Base-by-base conservation (phyloP, 2,888 invertebrate species). In the Drosophila atroscutellata region DNA sequence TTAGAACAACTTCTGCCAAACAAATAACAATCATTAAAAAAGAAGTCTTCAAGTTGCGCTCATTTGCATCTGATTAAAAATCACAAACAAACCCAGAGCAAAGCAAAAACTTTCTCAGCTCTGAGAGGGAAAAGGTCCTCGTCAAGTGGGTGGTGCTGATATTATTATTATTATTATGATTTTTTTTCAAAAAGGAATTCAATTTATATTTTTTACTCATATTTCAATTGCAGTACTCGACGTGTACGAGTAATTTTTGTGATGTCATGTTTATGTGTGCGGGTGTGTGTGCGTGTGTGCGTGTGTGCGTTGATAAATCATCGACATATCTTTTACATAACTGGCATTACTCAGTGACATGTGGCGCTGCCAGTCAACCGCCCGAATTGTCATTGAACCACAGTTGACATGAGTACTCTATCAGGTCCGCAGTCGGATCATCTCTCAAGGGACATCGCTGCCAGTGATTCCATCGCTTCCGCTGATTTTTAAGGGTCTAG, bases 21-120 rank as follows among this genome's bases (percentile, higher is more conserved):
- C 74, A 80, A 83, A 77, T 70, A 73, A 77, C 67, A 77, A 75
- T 75, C 80, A 83, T 75, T 77, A 85, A 73, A 63, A 63, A 71
- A 69, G 61, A 76, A 61, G 65, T 51, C 50, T 62, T 58, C 68
- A 63, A 72, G 60, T 77, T 57, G 67, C 62, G 68, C 70, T 84
- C 75, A 81, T 84, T 84, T 87, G 87, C 87, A 84, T 87, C 82
- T 84, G 87, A 87, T 84, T 84, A 87, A 87, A 69, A 84, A 73
- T 70, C 73, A 70, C 74, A 72, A 81, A 75, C 68, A 73, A 57
- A 54, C 57, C 36, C 39, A 60, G 34, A 51, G 50, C 56, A 59
- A 37, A 18, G 39, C 32, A 34, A 58, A 64, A 80, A 74, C 39
- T 70, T 76, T 76, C 13, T 20, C 51, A 39, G 51, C n/a, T 28